phyloP scores from a whole-genome alignment of 2,888 invertebrate genomes.

The Artemia sinica region DNA sequence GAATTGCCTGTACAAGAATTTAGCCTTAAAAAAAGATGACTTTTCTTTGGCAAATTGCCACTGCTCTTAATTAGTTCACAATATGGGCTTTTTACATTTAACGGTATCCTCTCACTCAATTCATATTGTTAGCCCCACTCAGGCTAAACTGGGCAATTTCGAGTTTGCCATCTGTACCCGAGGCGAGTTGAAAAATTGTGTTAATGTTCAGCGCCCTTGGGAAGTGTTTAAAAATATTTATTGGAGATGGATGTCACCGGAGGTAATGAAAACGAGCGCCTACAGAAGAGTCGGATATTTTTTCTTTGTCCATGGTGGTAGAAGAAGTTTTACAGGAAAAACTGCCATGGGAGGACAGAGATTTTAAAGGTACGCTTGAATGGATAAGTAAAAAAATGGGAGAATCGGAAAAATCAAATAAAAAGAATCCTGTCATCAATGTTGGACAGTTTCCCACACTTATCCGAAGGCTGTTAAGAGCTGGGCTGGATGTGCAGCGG shows the following conservation, averaged over 20 bases:
- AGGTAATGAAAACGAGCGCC: neutral
- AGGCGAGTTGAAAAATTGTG: neutral
- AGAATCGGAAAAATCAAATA: neutral
- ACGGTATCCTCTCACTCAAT: neutral
- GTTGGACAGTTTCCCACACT: neutral
- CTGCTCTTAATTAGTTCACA: neutral
- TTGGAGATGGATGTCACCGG: slow-evolving; percentile 2
- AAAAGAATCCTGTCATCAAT: neutral
- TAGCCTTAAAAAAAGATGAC: too few relatives aligned
- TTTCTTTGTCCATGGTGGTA: neutral
- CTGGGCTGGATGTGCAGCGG: neutral
- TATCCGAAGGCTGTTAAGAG: neutral
- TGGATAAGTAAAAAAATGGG: neutral
- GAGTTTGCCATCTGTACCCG: neutral
- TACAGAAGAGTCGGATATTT: neutral
- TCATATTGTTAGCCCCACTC: neutral
- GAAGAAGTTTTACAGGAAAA: neutral
- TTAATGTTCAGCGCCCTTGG: neutral
- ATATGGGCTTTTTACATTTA: neutral
- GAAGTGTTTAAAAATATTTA: neutral
- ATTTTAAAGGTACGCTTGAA: neutral
- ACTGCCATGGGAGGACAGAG: neutral
- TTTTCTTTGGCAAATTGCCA: neutral
- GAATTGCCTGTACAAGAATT: too few relatives aligned
- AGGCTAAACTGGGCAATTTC: neutral